Evolutionary conservation across 2,797 vertebrate genomes (phyloP).

Genomic region (Pachyuromys duprasi): DNA sequence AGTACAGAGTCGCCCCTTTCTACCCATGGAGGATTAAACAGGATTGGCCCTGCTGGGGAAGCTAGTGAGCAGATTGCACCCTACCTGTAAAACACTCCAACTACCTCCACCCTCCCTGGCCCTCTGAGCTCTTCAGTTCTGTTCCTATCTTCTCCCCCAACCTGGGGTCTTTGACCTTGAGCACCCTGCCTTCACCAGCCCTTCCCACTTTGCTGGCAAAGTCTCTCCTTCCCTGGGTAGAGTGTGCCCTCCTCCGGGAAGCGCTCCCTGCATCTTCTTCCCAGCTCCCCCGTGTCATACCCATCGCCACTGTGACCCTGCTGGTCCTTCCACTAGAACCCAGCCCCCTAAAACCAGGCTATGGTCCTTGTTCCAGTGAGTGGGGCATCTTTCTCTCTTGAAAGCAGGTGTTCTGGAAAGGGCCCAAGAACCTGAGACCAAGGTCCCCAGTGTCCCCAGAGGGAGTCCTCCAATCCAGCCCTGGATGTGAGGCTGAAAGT

Average conservation of each 20-base stretch:
- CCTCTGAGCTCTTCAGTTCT: neutral
- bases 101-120: neutral
- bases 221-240: neutral
- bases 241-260: slow-evolving; percentile 38
- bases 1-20: neutral
- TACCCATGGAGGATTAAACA: neutral
- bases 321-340: neutral
- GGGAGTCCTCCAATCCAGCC: neutral
- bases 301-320: neutral
- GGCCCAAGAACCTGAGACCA: neutral
- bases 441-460: neutral
- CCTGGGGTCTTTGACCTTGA: neutral
- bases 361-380: neutral
- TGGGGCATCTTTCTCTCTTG: neutral
- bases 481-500: accelerated
- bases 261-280: neutral
- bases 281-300: neutral
- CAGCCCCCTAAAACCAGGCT: neutral
- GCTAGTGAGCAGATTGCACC: neutral
- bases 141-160: accelerated
- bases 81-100: neutral
- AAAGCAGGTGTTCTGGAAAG: neutral
- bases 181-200: neutral
- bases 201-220: neutral
- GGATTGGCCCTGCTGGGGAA: neutral